Conservation (phyloP, 2,888 invertebrate genomes). For the Pammene aurita region DNA sequence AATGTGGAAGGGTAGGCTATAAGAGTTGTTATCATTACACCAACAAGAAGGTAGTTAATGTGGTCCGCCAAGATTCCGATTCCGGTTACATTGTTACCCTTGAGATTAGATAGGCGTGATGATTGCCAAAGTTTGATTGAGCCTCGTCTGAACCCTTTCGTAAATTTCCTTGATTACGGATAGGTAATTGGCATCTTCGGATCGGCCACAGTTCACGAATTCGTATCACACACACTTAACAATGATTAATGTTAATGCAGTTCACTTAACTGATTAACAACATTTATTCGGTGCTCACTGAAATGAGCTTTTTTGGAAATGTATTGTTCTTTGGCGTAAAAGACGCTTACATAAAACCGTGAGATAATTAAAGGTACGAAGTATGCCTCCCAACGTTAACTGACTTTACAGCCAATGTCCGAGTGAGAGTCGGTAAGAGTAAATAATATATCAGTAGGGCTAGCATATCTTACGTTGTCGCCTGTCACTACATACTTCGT, state of each 20-base stretch:
- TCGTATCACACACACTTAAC: constrained; percentile 48
- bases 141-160: constrained; percentile 72
- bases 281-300: constrained; percentile 1
- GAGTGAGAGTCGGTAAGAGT: too few relatives aligned
- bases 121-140: constrained; percentile 82
- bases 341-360: too few relatives aligned
- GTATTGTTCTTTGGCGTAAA: constrained; percentile 8
- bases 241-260: constrained; percentile 39
- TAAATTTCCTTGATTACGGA: constrained; percentile 71
- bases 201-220: constrained; percentile 58
- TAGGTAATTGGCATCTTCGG: constrained; percentile 68
- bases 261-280: constrained; percentile 39
- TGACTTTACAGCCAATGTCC: too few relatives aligned
- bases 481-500: too few relatives aligned
- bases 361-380: too few relatives aligned
- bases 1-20: constrained; percentile 39
- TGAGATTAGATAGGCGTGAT: constrained; percentile 78
- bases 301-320: constrained; percentile 18
- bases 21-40: constrained; percentile 67
- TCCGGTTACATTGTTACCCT: constrained; percentile 73
- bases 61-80: constrained; percentile 69
- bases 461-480: too few relatives aligned
- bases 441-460: too few relatives aligned
- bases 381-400: too few relatives aligned
- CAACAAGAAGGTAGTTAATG: constrained; percentile 71